phyloP scores from a whole-genome alignment of 92 coral and sea anemone genomes.

The Epizoanthus illoricatus region DNA sequence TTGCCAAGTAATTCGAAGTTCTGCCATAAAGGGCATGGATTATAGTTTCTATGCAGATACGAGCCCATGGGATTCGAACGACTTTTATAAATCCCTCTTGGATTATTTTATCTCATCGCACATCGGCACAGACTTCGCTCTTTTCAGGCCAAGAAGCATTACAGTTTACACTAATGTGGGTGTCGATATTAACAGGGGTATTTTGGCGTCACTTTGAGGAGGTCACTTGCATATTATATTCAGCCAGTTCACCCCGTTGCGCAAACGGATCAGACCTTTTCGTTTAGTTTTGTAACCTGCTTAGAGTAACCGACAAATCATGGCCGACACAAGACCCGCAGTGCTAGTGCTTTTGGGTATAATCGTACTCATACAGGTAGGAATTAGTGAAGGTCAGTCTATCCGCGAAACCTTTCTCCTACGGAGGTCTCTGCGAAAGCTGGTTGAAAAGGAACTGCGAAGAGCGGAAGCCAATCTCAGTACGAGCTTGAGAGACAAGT shows the following conservation, averaged over 20 bases:
- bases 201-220: constrained; percentile 19
- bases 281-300: background rate
- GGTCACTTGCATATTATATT: background rate
- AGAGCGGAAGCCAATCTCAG: constrained; percentile 28
- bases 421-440: constrained; percentile 50
- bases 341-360: constrained; percentile 1
- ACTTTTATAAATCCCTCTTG: constrained; percentile 27
- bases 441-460: constrained; percentile 53
- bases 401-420: constrained; percentile 56
- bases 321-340: background rate
- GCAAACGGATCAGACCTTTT: background rate
- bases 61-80: constrained; percentile 25
- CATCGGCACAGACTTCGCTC: background rate
- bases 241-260: background rate
- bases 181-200: background rate
- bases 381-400: constrained; percentile 6
- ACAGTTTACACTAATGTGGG: background rate
- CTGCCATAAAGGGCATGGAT: background rate
- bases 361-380: background rate
- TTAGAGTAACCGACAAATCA: background rate
- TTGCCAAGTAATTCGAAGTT: constrained; percentile 3
- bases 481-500: constrained; percentile 38
- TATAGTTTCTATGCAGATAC: background rate
- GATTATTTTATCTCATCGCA: background rate
- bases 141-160: background rate